Evolutionary conservation across 2,113 vertebrate genomes (phyloP).

Genomic region (Aspiorhynchus laticeps): DNA sequence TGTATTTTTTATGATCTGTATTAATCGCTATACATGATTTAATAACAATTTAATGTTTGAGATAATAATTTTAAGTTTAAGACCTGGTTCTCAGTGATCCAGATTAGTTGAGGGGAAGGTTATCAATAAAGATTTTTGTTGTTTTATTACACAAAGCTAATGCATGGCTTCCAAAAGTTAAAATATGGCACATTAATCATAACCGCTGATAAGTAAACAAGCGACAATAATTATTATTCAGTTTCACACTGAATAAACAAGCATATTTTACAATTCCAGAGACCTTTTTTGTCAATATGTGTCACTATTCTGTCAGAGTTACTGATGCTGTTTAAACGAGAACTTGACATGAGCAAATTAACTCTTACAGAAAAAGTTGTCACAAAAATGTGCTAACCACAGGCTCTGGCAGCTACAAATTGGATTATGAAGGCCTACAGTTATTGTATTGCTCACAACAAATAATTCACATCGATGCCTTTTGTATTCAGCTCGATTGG

Average conservation of each 20-base stretch:
- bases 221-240: too few relatives aligned
- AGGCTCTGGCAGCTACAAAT: constrained; percentile 12
- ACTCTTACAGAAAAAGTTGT: constrained; percentile 62
- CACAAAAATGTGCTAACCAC: constrained; percentile 62
- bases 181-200: not conserved
- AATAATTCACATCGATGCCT: constrained; percentile 59
- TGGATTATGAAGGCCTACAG: constrained; percentile 47
- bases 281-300: not conserved
- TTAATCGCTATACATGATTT: not conserved
- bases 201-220: too few relatives aligned
- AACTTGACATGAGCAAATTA: constrained; percentile 61
- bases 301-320: not conserved
- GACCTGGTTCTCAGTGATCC: not conserved
- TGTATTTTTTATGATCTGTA: not conserved
- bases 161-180: not conserved
- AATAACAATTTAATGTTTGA: not conserved
- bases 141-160: not conserved
- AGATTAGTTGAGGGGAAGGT: not conserved
- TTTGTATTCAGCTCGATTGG: constrained; percentile 62
- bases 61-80: not conserved
- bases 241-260: not conserved
- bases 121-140: not conserved
- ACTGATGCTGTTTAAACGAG: constrained; percentile 37
- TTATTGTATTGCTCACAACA: constrained; percentile 63
- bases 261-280: not conserved